These are phyloP conservation scores for Calidris pygmaea DNA, from an alignment of 2,113 vertebrate genomes.

Conservation along the genomic window DNA sequence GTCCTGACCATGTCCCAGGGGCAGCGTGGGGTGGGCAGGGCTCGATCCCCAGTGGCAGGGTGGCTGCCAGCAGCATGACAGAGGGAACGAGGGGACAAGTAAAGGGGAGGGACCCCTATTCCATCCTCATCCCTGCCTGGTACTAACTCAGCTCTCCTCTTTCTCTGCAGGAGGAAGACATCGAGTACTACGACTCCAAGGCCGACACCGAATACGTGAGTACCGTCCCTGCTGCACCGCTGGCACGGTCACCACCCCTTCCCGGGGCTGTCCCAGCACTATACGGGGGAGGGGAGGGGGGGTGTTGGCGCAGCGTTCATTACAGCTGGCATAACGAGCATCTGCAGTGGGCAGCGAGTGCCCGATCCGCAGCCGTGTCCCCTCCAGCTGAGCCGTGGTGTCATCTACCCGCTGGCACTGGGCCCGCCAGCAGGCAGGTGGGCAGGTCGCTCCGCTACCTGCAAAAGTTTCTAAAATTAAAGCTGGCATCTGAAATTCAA, in stretches of 20 bases:
- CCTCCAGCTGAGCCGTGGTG: background rate
- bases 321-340: rapidly evolving
- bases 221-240: background rate
- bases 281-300: too few species aligned
- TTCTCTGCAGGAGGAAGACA: conserved; percentile 87
- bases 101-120: background rate
- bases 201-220: conserved; percentile 93
- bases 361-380: rapidly evolving
- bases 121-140: rapidly evolving
- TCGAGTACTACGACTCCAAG: conserved; percentile 97
- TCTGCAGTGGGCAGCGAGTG: background rate
- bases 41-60: background rate
- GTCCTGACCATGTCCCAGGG: rapidly evolving
- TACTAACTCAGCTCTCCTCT: conserved; percentile 20
- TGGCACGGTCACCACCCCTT: rapidly evolving
- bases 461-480: conserved; percentile 80
- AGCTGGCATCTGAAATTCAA: conserved; percentile 82
- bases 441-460: conserved; percentile 63
- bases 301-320: background rate
- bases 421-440: conserved; percentile 46
- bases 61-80: background rate
- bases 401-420: background rate
- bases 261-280: background rate
- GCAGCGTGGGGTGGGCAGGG: background rate
- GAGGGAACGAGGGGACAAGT: background rate